Base-by-base conservation (phyloP, 2,113 vertebrate species). In the Tragelaphus buxtoni region DNA sequence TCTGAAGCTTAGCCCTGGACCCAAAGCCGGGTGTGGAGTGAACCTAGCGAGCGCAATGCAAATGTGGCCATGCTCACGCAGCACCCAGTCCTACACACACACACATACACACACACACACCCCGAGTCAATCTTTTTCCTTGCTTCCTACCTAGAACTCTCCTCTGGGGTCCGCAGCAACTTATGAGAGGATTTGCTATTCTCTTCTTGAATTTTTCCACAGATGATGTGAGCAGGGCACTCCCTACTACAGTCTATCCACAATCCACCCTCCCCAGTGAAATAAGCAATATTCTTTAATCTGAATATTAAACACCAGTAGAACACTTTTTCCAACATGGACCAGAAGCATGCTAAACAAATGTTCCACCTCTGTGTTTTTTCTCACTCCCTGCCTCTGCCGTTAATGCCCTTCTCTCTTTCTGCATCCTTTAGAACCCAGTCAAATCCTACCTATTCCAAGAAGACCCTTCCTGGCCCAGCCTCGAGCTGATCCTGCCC, bases 221-320 rank as follows among this genome's bases (percentile, higher is more conserved):
- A 56, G 49, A 76, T 61, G 45, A 69, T 39, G 24, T 16, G 32
- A 60, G 35, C 65, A 39, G 35, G 65, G 65, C 35, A 12, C 9
- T 39, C 20, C 35, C n/a, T 72, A 18, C n/a, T 72, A 72, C 18
- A 6, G 18, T 39, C 9, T 72, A 22, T 39, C 35, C 10, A 56
- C 17, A 28, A 32, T 61, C 26, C 28, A 3, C 9, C 32, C 61
- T 7, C 22, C 11, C 22, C 45, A 0, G 12, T 9, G 26, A 51
- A 55, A n/a, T 28, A 82, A 56, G 20, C 5, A 10, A 12, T 30
- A 26, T 10, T 93, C 20, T 63, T 82, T 11, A 9, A 83, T 28
- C 76, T 72, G 28, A 93, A n/a, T 65, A 4, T 18, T 42, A 2
- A 2, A 0, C 12, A 61, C 24, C 9, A 1, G 7, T 0, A 47